A percentile compares a stretch with the other conserved stretches of the same genome.
phyloP scores from a whole-genome alignment of 53 echinoderm and acorn worm genomes.

The Paracentrotus lividus region DNA sequence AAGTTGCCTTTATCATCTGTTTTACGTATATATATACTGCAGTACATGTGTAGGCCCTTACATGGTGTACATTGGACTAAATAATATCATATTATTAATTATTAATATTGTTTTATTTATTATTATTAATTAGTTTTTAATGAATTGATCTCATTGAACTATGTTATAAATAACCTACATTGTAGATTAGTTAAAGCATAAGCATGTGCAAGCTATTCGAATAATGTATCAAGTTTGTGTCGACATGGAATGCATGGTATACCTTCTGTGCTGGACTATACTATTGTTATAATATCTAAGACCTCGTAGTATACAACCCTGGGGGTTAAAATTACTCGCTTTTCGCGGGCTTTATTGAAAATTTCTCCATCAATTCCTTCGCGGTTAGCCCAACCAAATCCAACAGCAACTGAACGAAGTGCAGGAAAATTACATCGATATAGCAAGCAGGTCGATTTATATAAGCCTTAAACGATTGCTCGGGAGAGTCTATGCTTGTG shows the following conservation, averaged over 20 bases:
- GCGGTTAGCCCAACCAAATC: slow-evolving; percentile 60
- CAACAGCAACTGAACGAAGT: slow-evolving; percentile 20
- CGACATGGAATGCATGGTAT: neutral
- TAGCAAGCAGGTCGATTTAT: slow-evolving; percentile 46
- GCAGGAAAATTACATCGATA: slow-evolving; percentile 45
- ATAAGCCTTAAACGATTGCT: slow-evolving; percentile 55
- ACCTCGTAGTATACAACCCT: slow-evolving; percentile 24
- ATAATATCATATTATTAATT: neutral
- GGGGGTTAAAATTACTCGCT: slow-evolving; percentile 25
- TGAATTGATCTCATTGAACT: neutral
- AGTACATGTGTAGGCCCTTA: neutral
- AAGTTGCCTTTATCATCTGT: neutral
- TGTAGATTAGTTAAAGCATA: neutral
- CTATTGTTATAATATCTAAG: neutral
- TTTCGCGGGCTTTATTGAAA: slow-evolving; percentile 63
- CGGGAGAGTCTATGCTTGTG: neutral
- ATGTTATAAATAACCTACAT: neutral
- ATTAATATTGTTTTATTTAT: neutral
- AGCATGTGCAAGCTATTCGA: neutral
- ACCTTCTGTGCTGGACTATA: neutral
- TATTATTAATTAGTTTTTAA: neutral
- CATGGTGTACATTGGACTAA: neutral
- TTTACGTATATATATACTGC: neutral
- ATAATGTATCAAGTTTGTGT: neutral
- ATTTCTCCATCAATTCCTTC: slow-evolving; percentile 50